These are phyloP conservation scores for Amblyraja radiata DNA, from an alignment of 2,797 vertebrate genomes.

Conservation along the genomic window DNA sequence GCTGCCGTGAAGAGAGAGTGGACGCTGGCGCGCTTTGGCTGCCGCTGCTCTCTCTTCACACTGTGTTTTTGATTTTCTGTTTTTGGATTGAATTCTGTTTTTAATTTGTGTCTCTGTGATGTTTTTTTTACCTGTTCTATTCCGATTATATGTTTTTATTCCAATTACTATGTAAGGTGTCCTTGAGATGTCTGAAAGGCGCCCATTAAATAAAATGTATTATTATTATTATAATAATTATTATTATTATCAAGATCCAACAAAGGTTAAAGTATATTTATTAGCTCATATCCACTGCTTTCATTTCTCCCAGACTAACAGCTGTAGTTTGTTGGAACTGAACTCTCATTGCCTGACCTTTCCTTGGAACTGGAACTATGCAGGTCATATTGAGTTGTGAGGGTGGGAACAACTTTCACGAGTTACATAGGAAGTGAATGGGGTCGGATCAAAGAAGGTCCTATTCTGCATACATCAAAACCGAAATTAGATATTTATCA, in stretches of 20 bases:
- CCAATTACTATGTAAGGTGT: too few relatives aligned
- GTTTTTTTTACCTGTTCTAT: too few relatives aligned
- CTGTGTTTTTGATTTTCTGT: too few relatives aligned
- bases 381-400: neutral
- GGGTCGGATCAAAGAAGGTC: neutral
- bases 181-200: too few relatives aligned
- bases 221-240: too few relatives aligned
- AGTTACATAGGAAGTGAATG: neutral
- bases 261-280: neutral
- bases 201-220: too few relatives aligned
- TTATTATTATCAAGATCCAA: neutral
- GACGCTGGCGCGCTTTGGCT: too few relatives aligned
- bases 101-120: too few relatives aligned
- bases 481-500: neutral
- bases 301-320: neutral
- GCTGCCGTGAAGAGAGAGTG: too few relatives aligned
- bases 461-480: neutral
- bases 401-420: neutral
- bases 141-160: too few relatives aligned
- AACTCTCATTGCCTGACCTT: neutral
- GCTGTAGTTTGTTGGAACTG: slow-evolving; percentile 9
- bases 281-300: neutral
- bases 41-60: too few relatives aligned
- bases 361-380: neutral
- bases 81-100: too few relatives aligned